A percentile compares a stretch with the other conserved stretches of the same genome.
These are phyloP conservation scores for Tanypteryx hageni DNA, from an alignment of 2,888 invertebrate species.

Conservation along the genomic window DNA sequence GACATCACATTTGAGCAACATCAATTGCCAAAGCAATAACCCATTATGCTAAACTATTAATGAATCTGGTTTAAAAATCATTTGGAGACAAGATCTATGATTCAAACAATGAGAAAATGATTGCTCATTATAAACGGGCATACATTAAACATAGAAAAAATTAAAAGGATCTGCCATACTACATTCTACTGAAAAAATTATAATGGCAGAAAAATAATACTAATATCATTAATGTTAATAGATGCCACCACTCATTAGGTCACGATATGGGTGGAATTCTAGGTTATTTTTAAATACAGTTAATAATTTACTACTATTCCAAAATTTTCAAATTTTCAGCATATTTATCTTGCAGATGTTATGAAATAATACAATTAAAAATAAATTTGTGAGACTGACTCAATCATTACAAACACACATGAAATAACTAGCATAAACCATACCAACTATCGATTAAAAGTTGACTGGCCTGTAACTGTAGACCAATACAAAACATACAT, in stretches of 20 bases:
- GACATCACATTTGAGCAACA: not conserved
- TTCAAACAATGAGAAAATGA: not conserved
- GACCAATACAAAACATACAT: slow-evolving; percentile 15
- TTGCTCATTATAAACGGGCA: not conserved
- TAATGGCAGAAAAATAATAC: slow-evolving; percentile 42
- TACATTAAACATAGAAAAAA: not conserved
- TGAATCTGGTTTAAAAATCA: not conserved
- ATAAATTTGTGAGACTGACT: slow-evolving; percentile 24
- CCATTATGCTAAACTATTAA: not conserved
- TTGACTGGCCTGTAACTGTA: slow-evolving; percentile 23
- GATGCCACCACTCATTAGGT: not conserved
- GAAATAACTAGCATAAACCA: slow-evolving; percentile 21
- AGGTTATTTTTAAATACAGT: not conserved
- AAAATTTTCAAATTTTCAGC: not conserved
- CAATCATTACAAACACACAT: slow-evolving; percentile 17
- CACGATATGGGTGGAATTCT: not conserved
- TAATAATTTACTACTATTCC: slow-evolving; percentile 2
- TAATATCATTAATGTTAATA: not conserved
- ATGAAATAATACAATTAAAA: slow-evolving; percentile 17
- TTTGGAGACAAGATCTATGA: not conserved
- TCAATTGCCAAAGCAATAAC: slow-evolving; percentile 9
- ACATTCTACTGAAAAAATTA: not conserved
- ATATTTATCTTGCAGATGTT: not conserved
- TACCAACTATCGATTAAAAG: not conserved
- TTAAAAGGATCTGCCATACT: not conserved